Base-by-base conservation (phyloP, 2,888 invertebrate genomes). In the Drosophila mettleri region DNA sequence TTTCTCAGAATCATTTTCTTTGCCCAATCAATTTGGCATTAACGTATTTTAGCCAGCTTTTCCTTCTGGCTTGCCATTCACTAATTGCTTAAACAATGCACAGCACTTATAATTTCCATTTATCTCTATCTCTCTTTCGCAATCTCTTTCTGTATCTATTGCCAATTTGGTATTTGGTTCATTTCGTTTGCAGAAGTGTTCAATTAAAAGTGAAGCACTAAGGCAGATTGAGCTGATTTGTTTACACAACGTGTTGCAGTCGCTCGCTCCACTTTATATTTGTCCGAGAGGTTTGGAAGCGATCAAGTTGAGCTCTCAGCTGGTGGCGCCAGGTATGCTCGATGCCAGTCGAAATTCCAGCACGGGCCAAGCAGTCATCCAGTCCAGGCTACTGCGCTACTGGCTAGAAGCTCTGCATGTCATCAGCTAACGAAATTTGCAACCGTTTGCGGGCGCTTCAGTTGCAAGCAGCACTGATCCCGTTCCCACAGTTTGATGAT, bases 371-470 rank as follows among this genome's bases (percentile, higher is more conserved):
- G 14, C 43, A 29, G 29, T 22, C 29, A 33, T 7, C 31, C 31
- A 12, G 12, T 31, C 31, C 31, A 31, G 12, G 39, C 48, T 18
- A 16, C 29, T 74, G 45, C 33, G 22, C n/a, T 53, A 51, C 63
- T 52, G 53, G 73, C 57, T 49, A 62, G 58, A 52, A 70, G 70
- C 79, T 78, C 72, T 78, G 85, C 87, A 87, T 85, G 81, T 86
- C 87, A 88, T 78, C 84, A 87, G 85, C 69, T 69, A 78, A 85
- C 76, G 85, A 78, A 84, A 77, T 74, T 78, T 80, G 68, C 60
- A 74, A 65, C 61, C 67, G 45, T 67, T 78, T 85, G 36, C 63
- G 67, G 73, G 80, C n/a, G 78, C 57, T 55, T 62, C 75, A 48
- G 67, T 79, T 59, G 39, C 34, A 39, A 18, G 9, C 38, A 27